phyloP scores from a whole-genome alignment of 92 coral and sea anemone genomes.

The Metridium senile region DNA sequence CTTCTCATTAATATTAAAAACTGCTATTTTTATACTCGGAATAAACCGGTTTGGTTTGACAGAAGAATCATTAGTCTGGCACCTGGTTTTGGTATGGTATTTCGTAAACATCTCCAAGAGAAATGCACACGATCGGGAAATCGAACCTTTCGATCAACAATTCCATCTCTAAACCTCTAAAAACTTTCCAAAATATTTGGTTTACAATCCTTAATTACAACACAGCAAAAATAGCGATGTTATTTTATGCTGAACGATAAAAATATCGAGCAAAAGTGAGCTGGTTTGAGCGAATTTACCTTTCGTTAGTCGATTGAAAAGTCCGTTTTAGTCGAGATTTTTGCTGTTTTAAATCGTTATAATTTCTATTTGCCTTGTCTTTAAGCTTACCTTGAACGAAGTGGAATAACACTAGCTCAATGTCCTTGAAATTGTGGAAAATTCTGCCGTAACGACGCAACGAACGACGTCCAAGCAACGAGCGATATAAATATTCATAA shows the following conservation, averaged over 20 bases:
- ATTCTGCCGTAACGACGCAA: neutral
- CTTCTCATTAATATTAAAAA: neutral
- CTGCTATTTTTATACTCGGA: neutral
- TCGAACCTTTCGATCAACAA: neutral
- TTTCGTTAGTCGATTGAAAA: too few species aligned
- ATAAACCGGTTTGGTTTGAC: neutral
- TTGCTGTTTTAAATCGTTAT: too few species aligned
- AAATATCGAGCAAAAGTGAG: too few species aligned
- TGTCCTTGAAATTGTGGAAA: neutral
- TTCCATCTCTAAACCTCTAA: neutral
- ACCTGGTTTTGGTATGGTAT: slow-evolving; percentile 1
- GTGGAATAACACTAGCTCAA: too few species aligned
- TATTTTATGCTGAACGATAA: neutral
- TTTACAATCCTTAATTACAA: neutral
- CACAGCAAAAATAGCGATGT: neutral
- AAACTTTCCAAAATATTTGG: neutral
- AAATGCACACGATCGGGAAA: neutral
- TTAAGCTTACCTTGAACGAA: too few species aligned
- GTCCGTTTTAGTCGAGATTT: too few species aligned
- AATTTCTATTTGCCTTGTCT: too few species aligned
- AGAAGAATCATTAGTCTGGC: neutral
- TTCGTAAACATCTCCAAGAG: neutral
- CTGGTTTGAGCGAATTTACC: too few species aligned
- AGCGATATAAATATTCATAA: slow-evolving; percentile 18
- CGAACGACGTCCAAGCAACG: neutral